These are phyloP conservation scores for Nyctereutes procyonoides DNA, from an alignment of 2,113 vertebrate genomes.

Conservation along the genomic window DNA sequence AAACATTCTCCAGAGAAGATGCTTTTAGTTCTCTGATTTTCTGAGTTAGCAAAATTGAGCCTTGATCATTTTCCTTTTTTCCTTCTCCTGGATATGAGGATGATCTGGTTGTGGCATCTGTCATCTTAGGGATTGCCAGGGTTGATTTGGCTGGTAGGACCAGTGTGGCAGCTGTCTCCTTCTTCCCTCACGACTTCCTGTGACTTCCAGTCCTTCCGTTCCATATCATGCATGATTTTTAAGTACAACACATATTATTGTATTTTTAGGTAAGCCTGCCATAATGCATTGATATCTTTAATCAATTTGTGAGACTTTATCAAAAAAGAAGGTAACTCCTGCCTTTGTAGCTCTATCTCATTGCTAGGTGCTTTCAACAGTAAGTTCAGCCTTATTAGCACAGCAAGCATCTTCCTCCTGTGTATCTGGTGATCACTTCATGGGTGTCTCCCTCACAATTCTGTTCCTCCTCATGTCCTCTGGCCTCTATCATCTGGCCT, in stretches of 20 bases:
- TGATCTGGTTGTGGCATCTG: conserved; percentile 70
- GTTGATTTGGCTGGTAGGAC: conserved; percentile 53
- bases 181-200: conserved; percentile 7
- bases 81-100: conserved; percentile 62
- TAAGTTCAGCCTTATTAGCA: neutral
- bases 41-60: conserved; percentile 71
- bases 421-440: neutral
- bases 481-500: neutral
- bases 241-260: neutral
- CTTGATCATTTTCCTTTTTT: conserved; percentile 62
- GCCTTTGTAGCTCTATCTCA: neutral
- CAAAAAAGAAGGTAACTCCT: neutral
- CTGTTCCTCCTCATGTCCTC: accelerated
- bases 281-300: neutral
- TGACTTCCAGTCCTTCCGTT: neutral
- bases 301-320: neutral
- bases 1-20: conserved; percentile 34
- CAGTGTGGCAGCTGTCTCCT: conserved; percentile 38
- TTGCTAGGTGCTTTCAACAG: neutral
- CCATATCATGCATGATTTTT: neutral
- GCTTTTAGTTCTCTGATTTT: conserved; percentile 55
- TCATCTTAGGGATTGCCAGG: conserved; percentile 59
- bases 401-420: neutral
- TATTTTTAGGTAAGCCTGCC: neutral
- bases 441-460: neutral